Evolutionary conservation across 2,888 invertebrate species (phyloP), one percentile per base, ranked within the genome.

Genomic region (Meandrusa payeni): DNA sequence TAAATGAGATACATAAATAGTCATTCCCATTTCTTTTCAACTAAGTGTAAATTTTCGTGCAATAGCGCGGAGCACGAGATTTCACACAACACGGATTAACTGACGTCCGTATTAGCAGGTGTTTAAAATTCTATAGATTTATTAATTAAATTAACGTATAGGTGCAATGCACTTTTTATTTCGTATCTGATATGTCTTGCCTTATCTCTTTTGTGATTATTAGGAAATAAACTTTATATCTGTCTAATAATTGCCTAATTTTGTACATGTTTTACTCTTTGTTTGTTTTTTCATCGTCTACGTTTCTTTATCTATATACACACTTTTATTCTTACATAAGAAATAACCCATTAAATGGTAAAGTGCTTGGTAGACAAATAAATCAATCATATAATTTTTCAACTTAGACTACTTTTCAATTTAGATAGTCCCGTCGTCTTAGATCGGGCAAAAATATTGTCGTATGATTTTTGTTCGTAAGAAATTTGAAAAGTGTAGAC

Each of bases 81-180:
- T 37, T 43, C 37, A 43, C 37, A 44, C 32, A 26, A 32, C 19
- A 37, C 26, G 38, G 11, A 33, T 20, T 9, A 43, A 26, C 20
- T 22, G 32, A 38, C 26, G n/a, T 40, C 29, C 24, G 11, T 11
- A 12, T 28, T 26, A 29, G 22, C 31, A 26, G n/a, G 23, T 26
- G 32, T 38, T 26, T 42, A 24, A 42, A 13, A 26, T 37, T 38
- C 12, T 13, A 43, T 43, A 36, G 10, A 36, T 36, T 32, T 26
- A 24, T 28, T 26, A 37, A 43, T 32, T 37, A 19, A 31, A 37
- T 43, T 43, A 43, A 43, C 43, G 29, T 37, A 10, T 37, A 43
- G 26, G 43, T 43, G 43, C 31, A 43, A 43, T 20, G 31, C 26
- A 26, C 19, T 32, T 37, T 37, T 37, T 37, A 31, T 37, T 37